Evolutionary conservation across 2,888 invertebrate genomes (phyloP).

Genomic region (Ectemnius cavifrons): DNA sequence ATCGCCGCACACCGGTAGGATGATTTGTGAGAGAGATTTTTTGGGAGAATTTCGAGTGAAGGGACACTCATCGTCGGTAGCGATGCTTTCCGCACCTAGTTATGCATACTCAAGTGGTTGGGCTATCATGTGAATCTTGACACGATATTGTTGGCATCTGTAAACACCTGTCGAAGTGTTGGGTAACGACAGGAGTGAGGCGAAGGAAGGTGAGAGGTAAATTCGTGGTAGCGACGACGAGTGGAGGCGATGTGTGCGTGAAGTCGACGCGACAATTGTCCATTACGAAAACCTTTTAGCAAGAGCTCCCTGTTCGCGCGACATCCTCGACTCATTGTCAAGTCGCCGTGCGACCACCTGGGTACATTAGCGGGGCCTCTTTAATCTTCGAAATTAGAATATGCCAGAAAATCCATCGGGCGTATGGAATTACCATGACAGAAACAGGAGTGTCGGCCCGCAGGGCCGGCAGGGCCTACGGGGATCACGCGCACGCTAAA

Average conservation of each 20-base stretch:
- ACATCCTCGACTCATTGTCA: no score
- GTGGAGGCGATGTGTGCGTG: no score
- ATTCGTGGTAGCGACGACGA: background rate
- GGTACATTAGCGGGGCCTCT: background rate
- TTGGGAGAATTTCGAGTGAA: conserved; percentile 3
- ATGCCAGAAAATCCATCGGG: conserved; percentile 5
- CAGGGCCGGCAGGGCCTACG: no score
- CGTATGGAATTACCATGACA: conserved; percentile 15
- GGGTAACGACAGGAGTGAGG: background rate
- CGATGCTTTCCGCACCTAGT: background rate
- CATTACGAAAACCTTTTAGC: conserved; percentile 7
- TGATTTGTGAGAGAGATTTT: conserved; percentile 1
- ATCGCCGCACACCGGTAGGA: no score
- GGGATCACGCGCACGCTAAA: background rate
- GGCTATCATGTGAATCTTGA: background rate
- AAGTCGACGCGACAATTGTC: conserved; percentile 5
- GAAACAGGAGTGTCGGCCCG: no score
- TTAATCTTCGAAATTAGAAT: conserved; percentile 9
- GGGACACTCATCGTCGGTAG: background rate
- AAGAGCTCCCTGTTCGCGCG: background rate
- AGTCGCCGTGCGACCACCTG: no score
- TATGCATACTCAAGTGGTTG: background rate
- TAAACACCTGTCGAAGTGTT: background rate
- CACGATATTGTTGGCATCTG: background rate
- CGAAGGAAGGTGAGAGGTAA: background rate